Evolutionary conservation across 2,113 vertebrate genomes (phyloP), one percentile per base, ranked within the genome.

Genomic region (Stegostoma tigrinum): DNA sequence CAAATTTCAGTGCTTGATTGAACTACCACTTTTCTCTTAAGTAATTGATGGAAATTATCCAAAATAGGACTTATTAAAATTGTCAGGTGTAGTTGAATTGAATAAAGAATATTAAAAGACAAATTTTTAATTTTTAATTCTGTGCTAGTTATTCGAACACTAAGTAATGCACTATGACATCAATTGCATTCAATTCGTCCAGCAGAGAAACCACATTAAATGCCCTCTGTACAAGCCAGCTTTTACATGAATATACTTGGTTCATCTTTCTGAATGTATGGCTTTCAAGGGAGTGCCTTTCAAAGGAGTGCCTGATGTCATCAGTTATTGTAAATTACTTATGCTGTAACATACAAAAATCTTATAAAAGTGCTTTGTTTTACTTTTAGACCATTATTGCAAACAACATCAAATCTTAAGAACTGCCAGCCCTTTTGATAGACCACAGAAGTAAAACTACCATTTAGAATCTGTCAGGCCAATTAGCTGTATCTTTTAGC

Each of bases 41-140:
- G 87, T 67, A 94, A 94, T 94, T 67, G 64, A 94, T 94, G 61
- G 90, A 94, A 94, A 94, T 42, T 67, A 64, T 23, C 90, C 42
- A 38, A 94, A 94, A 42, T 94, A n/a, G 90, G 90, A 67, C 55
- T 10, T 61, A 61, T 94, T 7, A 67, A 64, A 67, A 67, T 67
- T 7, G 15, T 64, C 38, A 61, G 8, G 90, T 38, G 90, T 7
- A 64, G n/a, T 38, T 21, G 90, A 94, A 67, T 42, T 61, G 67
- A 94, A 61, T 19, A 67, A 67, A 67, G 90, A 94, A 94, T 94
- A 67, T 67, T 94, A 66, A 94, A 94, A 67, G 64, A 24, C 38
- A 67, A 42, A 94, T 42, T 66, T 94, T 42, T 42, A 67, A 94
- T 38, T 42, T 42, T 67, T 67, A 67, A 67, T 61, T 38, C 90